These are phyloP conservation scores for Capitella teleta DNA, from an alignment of 1,140 invertebrate species.

Conservation along the genomic window DNA sequence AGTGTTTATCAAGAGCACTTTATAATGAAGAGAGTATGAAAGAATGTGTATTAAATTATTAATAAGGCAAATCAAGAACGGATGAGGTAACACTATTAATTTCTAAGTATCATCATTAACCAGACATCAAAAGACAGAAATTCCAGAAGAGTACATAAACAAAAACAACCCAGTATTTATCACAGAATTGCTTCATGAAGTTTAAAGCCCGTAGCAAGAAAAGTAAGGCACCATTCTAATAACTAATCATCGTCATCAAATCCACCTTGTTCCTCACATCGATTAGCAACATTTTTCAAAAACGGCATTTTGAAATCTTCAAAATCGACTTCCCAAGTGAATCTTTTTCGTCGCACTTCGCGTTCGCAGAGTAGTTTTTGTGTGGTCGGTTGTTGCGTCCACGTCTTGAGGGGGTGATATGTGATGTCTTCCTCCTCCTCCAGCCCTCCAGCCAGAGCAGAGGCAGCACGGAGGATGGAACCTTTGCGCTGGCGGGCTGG, in stretches of 20 bases:
- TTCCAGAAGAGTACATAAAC: not conserved
- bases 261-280: constrained; percentile 13
- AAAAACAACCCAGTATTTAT: not conserved
- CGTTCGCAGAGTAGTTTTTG: constrained; percentile 27
- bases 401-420: constrained; percentile 31
- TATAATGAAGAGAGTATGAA: no score
- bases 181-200: no score
- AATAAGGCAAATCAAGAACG: no score
- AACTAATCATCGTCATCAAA: constrained; percentile 7
- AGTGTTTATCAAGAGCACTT: no score
- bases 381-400: constrained; percentile 35
- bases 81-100: no score
- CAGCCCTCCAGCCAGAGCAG: constrained; percentile 31
- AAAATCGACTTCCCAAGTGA: constrained; percentile 43
- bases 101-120: not conserved
- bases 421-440: constrained; percentile 36
- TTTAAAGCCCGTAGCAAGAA: no score
- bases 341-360: constrained; percentile 24
- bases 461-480: constrained; percentile 34
- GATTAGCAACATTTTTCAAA: constrained; percentile 29
- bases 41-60: no score
- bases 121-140: not conserved
- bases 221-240: no score
- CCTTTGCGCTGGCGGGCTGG: constrained; percentile 22
- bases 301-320: constrained; percentile 42